phyloP scores from a whole-genome alignment of 2,113 vertebrate genomes.

The Tonatia bakeri region DNA sequence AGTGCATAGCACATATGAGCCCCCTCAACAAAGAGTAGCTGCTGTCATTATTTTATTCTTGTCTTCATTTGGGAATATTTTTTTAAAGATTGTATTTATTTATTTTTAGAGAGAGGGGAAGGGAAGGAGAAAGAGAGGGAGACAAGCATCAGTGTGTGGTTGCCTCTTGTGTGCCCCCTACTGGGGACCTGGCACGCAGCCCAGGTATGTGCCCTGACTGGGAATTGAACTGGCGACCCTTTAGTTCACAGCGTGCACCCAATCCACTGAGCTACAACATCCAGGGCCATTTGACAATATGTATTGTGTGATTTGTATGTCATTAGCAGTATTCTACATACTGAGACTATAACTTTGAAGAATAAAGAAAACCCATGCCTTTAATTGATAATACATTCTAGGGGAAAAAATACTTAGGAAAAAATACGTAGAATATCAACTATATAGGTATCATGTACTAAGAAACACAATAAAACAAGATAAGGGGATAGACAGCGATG shows the following conservation, averaged over 20 bases:
- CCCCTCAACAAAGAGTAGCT: background rate
- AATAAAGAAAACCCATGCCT: background rate
- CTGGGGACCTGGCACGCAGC: no score
- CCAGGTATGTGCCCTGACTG: no score
- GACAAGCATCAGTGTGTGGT: no score
- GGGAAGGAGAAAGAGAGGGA: no score
- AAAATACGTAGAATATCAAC: background rate
- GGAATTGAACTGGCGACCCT: no score
- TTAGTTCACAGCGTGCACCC: no score
- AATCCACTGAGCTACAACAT: no score
- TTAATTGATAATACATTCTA: background rate
- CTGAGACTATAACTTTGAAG: background rate
- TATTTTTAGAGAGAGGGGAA: no score
- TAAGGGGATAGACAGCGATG: background rate
- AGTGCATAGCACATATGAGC: background rate
- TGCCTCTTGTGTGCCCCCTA: no score
- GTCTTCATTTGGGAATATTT: background rate
- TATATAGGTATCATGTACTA: background rate
- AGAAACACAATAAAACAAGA: background rate
- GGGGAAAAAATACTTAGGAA: background rate
- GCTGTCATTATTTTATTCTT: background rate
- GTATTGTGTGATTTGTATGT: background rate
- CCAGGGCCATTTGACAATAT: background rate
- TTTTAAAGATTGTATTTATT: no score
- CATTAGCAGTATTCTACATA: background rate